Percentiles rank a stretch among this genome's conserved stretches.
Conservation (phyloP, 2,797 vertebrate species). For the Thunnus albacares region DNA sequence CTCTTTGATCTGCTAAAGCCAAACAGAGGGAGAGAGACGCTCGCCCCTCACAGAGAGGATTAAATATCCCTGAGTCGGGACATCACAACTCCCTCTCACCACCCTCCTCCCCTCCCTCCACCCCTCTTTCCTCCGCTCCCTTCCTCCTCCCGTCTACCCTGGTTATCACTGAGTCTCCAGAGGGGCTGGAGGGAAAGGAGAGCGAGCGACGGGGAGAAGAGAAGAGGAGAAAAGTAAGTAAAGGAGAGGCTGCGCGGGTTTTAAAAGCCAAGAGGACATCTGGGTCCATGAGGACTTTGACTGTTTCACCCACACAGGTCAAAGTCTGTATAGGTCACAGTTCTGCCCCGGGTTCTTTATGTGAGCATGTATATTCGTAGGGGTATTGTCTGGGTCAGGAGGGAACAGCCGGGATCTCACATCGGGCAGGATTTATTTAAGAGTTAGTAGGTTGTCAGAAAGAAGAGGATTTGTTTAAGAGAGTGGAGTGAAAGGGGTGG, state of each 20-base stretch:
- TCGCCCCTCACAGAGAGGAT: conserved; percentile 84
- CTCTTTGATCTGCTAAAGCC: conserved; percentile 91
- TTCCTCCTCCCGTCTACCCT: conserved; percentile 79
- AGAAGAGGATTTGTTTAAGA: conserved; percentile 75
- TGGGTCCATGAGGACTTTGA: conserved; percentile 66
- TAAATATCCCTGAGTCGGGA: conserved; percentile 88
- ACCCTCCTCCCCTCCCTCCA: conserved; percentile 41
- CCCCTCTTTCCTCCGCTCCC: conserved; percentile 73
- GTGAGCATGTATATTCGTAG: conserved; percentile 12
- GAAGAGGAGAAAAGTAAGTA: conserved; percentile 52
- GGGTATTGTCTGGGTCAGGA: conserved; percentile 49
- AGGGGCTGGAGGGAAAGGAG: conserved; percentile 70
- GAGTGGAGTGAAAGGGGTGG: conserved; percentile 45
- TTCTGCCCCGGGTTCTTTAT: conserved; percentile 40
- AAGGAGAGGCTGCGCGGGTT: conserved; percentile 58
- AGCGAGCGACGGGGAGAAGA: conserved; percentile 46
- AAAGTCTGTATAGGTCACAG: conserved; percentile 64
- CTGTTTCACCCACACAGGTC: conserved; percentile 74
- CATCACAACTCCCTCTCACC: conserved; percentile 78
- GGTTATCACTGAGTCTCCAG: conserved; percentile 83
- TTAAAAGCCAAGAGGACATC: conserved; percentile 69
- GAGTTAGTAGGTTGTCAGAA: conserved; percentile 60
- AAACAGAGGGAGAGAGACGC: conserved; percentile 82
- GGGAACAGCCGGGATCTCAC: conserved; percentile 44
- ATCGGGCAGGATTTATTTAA: conserved; percentile 72